These are phyloP conservation scores for Rosalia funebris DNA, from an alignment of 2,888 invertebrate genomes.

Conservation along the genomic window DNA sequence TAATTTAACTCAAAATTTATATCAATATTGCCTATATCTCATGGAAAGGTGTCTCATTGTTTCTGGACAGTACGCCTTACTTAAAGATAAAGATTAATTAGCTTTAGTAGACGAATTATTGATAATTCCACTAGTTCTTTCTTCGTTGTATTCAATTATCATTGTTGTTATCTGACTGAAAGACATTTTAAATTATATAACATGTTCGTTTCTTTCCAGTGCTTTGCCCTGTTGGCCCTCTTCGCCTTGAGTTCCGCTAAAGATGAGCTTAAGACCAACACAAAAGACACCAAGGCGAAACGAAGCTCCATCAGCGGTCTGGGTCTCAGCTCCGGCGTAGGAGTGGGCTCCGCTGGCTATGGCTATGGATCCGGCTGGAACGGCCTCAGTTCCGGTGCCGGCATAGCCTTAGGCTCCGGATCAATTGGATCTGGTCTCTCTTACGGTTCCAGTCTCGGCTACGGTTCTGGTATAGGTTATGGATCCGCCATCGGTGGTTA, in stretches of 20 bases:
- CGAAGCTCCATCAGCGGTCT: neutral
- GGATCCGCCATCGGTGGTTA: neutral
- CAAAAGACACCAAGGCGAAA: constrained; percentile 25
- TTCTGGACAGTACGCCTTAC: too few species aligned
- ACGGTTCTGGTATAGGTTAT: constrained; percentile 1
- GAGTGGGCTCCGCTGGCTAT: constrained; percentile 5
- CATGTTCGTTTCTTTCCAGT: constrained; percentile 30
- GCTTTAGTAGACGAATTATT: too few species aligned
- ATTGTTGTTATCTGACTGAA: too few species aligned
- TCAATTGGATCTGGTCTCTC: neutral
- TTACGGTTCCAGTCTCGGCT: neutral
- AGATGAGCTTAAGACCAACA: neutral
- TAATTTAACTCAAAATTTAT: too few species aligned
- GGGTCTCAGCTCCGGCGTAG: neutral
- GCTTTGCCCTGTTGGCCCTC: constrained; percentile 28
- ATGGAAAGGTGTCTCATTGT: too few species aligned
- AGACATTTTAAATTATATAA: too few species aligned
- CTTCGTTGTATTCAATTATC: too few species aligned
- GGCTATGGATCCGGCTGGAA: constrained; percentile 14
- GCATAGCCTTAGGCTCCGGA: constrained; percentile 7
- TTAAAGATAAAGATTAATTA: too few species aligned
- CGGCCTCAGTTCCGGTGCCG: neutral
- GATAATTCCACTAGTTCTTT: too few species aligned
- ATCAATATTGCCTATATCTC: too few species aligned
- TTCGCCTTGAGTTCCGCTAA: constrained; percentile 22